phyloP scores from a whole-genome alignment of 2,113 vertebrate species.

The Desmodus rotundus region DNA sequence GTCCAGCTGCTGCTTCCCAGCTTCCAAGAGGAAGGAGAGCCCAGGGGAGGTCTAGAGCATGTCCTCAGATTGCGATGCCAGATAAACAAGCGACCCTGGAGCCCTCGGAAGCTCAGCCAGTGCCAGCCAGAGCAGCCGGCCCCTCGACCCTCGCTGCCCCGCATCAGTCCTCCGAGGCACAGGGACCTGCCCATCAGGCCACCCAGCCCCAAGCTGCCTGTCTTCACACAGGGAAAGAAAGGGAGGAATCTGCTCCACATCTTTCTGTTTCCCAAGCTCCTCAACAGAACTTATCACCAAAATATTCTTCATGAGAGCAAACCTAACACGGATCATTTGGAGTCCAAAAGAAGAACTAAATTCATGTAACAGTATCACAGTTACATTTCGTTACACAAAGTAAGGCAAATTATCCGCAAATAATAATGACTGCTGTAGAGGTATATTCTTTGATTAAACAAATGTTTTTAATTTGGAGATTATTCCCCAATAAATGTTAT shows the following conservation, averaged over 20 bases:
- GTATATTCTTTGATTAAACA: not conserved
- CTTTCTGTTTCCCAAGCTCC: not conserved
- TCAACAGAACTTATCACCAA: not conserved
- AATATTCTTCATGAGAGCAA: not conserved
- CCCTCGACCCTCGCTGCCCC: not conserved
- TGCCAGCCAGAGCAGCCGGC: not conserved
- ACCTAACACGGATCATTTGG: not conserved
- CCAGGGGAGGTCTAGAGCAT: no score
- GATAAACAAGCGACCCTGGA: no score
- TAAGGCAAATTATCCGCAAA: not conserved
- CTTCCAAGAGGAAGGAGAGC: not conserved
- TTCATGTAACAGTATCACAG: not conserved
- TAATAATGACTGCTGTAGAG: not conserved
- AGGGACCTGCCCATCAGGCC: not conserved
- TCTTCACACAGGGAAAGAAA: not conserved
- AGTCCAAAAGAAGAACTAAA: not conserved
- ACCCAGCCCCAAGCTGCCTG: not conserved
- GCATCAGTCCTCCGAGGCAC: no score
- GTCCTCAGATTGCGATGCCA: not conserved
- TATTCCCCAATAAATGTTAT: slow-evolving; percentile 21
- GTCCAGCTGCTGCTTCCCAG: not conserved
- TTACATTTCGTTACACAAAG: not conserved
- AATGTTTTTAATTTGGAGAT: not conserved
- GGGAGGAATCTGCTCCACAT: not conserved
- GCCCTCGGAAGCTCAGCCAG: no score